phyloP scores from a whole-genome alignment of 2,797 vertebrate genomes.

The Oreortyx pictus region DNA sequence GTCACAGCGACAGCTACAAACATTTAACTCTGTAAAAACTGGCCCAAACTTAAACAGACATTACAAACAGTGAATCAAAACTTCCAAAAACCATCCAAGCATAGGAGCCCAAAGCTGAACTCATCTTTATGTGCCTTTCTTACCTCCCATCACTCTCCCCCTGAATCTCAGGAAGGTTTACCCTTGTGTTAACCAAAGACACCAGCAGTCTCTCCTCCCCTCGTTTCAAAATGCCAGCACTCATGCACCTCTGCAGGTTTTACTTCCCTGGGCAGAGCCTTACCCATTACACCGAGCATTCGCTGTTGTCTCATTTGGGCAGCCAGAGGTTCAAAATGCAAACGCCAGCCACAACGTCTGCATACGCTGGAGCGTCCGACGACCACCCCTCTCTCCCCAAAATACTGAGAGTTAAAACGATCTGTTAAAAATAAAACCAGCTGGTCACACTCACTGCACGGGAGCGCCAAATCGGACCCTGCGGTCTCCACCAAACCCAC shows the following conservation, averaged over 20 bases:
- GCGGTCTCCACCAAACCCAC: rapidly evolving
- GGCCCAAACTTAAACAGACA: not conserved
- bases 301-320: rapidly evolving
- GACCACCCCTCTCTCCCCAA: rapidly evolving
- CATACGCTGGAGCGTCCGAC: rapidly evolving
- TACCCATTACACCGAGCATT: rapidly evolving
- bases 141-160: not conserved
- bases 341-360: not conserved
- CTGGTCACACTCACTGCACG: rapidly evolving
- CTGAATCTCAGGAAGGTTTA: not conserved
- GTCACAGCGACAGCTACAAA: not conserved
- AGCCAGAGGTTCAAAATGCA: not conserved
- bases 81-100: not conserved
- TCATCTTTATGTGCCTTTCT: not conserved
- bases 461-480: rapidly evolving
- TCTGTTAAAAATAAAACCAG: not conserved
- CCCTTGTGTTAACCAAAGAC: not conserved
- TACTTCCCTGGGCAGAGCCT: not conserved
- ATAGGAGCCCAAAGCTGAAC: not conserved
- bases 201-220: too few species aligned
- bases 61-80: not conserved
- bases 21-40: not conserved
- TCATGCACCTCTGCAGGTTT: not conserved
- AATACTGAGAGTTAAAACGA: rapidly evolving
- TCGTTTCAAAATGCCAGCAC: not conserved